These are phyloP conservation scores for Tethya wilhelma DNA, from an alignment of 37 sponge, comb jelly and placozoan genomes.

Conservation along the genomic window DNA sequence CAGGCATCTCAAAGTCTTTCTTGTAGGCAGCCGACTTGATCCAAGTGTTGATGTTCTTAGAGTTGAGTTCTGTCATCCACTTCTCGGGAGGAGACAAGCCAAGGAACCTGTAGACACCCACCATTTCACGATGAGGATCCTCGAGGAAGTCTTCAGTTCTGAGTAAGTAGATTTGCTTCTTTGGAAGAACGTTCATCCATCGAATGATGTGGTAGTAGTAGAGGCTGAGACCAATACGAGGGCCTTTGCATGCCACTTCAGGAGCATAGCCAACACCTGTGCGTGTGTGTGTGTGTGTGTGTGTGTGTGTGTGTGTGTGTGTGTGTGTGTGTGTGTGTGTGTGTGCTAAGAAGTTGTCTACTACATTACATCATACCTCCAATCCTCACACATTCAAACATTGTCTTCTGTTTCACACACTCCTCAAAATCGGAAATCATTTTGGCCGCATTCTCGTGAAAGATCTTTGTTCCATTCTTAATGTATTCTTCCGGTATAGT, in stretches of 20 bases:
- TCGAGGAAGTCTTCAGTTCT: neutral
- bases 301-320: neutral
- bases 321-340: neutral
- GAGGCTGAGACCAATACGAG: constrained; percentile 7
- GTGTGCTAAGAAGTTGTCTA: neutral
- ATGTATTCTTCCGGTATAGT: neutral
- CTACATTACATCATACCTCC: neutral
- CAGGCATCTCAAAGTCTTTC: neutral
- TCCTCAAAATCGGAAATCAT: neutral
- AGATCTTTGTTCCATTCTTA: constrained; percentile 9
- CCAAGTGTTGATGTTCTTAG: neutral
- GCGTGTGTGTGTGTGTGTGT: neutral
- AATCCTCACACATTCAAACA: constrained; percentile 9
- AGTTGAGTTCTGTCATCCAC: neutral
- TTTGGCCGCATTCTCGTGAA: neutral
- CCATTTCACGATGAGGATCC: neutral
- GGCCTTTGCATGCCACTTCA: neutral
- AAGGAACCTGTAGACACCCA: constrained; percentile 1
- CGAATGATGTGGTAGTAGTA: constrained; percentile 23
- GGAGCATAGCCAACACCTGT: neutral
- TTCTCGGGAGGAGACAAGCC: neutral
- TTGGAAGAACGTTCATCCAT: constrained; percentile 13
- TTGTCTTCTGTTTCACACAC: neutral
- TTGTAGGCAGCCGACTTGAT: neutral
- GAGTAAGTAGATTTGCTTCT: neutral